Evolutionary conservation across 1,140 invertebrate species (phyloP).

Genomic region (Drosophila biarmipes): DNA sequence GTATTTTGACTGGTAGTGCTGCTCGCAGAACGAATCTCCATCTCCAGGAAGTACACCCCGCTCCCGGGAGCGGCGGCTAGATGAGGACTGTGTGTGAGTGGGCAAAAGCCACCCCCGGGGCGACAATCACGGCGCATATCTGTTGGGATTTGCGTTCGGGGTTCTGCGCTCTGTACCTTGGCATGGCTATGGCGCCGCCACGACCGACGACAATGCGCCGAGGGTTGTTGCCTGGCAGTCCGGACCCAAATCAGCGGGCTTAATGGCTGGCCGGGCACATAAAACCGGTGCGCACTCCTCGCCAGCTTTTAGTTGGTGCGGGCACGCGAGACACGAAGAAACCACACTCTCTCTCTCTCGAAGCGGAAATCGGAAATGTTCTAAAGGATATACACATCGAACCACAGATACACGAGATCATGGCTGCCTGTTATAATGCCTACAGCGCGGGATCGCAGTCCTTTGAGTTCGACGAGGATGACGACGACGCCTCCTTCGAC

Average conservation of each 20-base stretch:
- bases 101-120: constrained; percentile 65
- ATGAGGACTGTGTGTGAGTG: constrained; percentile 27
- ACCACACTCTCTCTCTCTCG: constrained; percentile 11
- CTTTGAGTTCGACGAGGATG: constrained; percentile 87
- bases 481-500: constrained; percentile 88
- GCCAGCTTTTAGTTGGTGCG: constrained; percentile 81
- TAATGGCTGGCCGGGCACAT: constrained; percentile 72
- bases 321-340: constrained; percentile 69
- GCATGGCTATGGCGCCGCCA: constrained; percentile 76
- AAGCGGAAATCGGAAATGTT: constrained; percentile 39
- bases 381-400: constrained; percentile 3
- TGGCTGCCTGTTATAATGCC: constrained; percentile 80
- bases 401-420: constrained; percentile 36
- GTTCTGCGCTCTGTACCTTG: constrained; percentile 18
- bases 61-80: not conserved
- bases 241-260: constrained; percentile 72
- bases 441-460: constrained; percentile 74
- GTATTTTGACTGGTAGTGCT: constrained; percentile 69
- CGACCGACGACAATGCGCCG: constrained; percentile 82
- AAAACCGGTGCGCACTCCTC: constrained; percentile 76
- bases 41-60: constrained; percentile 3
- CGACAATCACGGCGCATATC: constrained; percentile 77
- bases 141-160: constrained; percentile 71
- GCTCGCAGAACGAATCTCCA: constrained; percentile 38
- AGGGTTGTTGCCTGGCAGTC: constrained; percentile 71